Base-by-base conservation (phyloP, 2,797 vertebrate species). In the Lates japonicus region DNA sequence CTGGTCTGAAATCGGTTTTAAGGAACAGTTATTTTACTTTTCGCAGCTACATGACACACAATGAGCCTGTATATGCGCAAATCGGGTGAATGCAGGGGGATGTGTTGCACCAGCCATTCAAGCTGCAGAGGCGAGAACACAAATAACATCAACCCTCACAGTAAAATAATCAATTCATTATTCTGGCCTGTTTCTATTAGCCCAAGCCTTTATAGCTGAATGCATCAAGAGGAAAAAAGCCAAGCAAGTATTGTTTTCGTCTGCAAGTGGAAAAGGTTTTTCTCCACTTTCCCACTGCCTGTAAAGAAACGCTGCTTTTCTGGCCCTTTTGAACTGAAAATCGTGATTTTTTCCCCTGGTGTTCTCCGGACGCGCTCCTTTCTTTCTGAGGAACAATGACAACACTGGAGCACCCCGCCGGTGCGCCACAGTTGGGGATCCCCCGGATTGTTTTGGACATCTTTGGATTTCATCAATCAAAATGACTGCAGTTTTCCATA, bases 381-480 rank as follows among this genome's bases (percentile, higher is more conserved):
- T 95, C 92, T 96, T 95, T 92, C 92, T 91, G 93, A 83, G 95
- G 94, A 97, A 99, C 98, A 99, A 99, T 98, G 96, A 95, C 96
- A 97, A 97, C 97, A 99, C 96, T 98, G 97, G 97, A 97, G 96
- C 93, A 96, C 98, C 97, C 98, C 94, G 97, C 96, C 96, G 97
- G 97, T 97, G 97, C 96, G 96, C 96, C 98, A 96, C 98, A 98
- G 98, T 98, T 96, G 98, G 98, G 96, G 97, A 98, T 97, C 98
- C 96, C 97, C 95, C 93, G 96, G 97, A 97, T 97, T 97, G 95
- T 97, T 98, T 96, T 96, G 97, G 97, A 97, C 98, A 98, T 99
- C 98, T 98, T 98, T 98, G 97, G 97, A 99, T 99, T 99, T 99
- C 98, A 99, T 99, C 98, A 99, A 99, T 99, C 98, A 99, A 99